phyloP scores from a whole-genome alignment of 2,113 vertebrate genomes.

The Tragelaphus buxtoni region DNA sequence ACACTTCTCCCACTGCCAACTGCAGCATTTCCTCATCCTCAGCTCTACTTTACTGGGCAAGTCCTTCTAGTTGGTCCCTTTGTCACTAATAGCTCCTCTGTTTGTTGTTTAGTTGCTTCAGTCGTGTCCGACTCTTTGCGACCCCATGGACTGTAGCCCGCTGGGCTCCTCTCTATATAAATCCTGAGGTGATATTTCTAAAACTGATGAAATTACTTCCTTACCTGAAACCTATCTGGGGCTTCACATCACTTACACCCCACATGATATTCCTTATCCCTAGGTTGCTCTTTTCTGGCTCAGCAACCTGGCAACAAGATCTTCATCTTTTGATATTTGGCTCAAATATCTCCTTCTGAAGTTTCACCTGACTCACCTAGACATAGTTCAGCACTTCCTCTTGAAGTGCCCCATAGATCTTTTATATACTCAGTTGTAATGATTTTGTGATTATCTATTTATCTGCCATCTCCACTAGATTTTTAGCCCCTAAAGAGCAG shows the following conservation, averaged over 20 bases:
- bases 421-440: not conserved
- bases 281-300: not conserved
- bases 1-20: not conserved
- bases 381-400: not conserved
- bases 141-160: not conserved
- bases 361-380: not conserved
- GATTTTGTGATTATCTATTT: not conserved
- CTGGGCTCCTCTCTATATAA: not conserved
- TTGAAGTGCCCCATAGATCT: not conserved
- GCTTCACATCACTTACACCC: not conserved
- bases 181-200: not conserved
- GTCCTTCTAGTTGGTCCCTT: not conserved
- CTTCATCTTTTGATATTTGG: not conserved
- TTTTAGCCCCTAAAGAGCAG: not conserved
- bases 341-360: not conserved
- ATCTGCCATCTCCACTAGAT: not conserved
- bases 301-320: not conserved
- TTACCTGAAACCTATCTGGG: not conserved
- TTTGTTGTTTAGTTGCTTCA: not conserved
- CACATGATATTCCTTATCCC: not conserved
- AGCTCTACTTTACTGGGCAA: not conserved
- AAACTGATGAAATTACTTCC: not conserved
- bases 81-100: not conserved
- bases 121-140: accelerated
- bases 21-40: not conserved